Conservation (phyloP, 2,797 vertebrate genomes). For the Aselliscus stoliczkanus region DNA sequence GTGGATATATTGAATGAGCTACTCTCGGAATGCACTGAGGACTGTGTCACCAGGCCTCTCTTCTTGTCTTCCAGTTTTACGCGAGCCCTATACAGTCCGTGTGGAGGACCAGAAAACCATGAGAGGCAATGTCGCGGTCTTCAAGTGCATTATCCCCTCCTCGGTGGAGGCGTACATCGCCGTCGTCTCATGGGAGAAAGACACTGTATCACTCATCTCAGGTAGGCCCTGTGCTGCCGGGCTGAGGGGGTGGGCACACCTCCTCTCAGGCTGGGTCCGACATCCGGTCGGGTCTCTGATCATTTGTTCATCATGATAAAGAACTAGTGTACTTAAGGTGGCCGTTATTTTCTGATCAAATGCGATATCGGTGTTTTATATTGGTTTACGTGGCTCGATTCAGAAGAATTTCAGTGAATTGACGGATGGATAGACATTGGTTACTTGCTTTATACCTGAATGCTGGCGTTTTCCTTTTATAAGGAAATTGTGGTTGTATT, state of each 20-base stretch:
- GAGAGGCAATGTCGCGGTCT: slow-evolving; percentile 99
- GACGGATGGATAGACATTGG: not conserved
- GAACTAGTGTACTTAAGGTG: not conserved
- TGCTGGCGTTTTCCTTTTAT: slow-evolving; percentile 29
- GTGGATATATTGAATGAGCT: fast-evolving
- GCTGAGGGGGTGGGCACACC: fast-evolving
- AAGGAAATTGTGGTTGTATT: slow-evolving; percentile 22
- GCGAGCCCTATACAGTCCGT: slow-evolving; percentile 99
- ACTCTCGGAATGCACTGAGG: fast-evolving
- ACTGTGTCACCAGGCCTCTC: not conserved
- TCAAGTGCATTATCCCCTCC: slow-evolving; percentile 99
- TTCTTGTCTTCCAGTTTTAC: slow-evolving; percentile 87
- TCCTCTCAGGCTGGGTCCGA: not conserved
- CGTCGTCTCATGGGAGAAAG: slow-evolving; percentile 99
- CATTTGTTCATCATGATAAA: not conserved
- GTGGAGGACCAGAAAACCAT: slow-evolving; percentile 99
- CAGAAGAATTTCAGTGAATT: not conserved
- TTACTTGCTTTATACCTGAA: not conserved
- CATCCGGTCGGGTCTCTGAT: not conserved
- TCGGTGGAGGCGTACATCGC: slow-evolving; percentile 97
- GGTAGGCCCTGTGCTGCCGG: slow-evolving; percentile 82
- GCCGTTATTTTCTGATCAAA: not conserved
- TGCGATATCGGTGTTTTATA: slow-evolving; percentile 26
- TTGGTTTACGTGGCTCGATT: not conserved
- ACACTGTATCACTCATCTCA: slow-evolving; percentile 99